Evolutionary conservation across 2,797 vertebrate species (phyloP).

Genomic region (Ammospiza maritima): DNA sequence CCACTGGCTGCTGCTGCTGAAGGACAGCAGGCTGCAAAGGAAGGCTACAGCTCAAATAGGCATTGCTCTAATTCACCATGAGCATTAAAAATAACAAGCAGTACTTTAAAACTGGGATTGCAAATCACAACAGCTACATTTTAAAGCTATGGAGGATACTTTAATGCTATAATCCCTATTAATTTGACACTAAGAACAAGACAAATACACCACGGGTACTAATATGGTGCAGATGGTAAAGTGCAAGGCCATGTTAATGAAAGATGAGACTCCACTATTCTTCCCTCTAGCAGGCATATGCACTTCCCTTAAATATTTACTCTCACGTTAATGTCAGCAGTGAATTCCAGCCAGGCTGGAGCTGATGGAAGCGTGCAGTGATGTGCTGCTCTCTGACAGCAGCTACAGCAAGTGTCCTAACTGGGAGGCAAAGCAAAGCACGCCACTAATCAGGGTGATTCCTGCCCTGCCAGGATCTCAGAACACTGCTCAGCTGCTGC

Average conservation of each 20-base stretch:
- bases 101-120: slow-evolving; percentile 26
- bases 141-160: slow-evolving; percentile 9
- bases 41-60: neutral
- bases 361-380: neutral
- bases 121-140: slow-evolving; percentile 40
- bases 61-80: slow-evolving; percentile 31
- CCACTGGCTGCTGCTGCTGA: neutral
- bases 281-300: neutral
- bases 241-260: neutral
- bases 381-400: neutral
- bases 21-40: neutral
- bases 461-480: neutral
- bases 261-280: neutral
- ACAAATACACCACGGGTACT: neutral
- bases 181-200: slow-evolving; percentile 36
- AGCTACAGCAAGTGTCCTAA: neutral
- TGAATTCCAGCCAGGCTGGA: neutral
- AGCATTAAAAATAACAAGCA: slow-evolving; percentile 48
- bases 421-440: neutral
- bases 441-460: neutral
- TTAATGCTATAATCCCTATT: slow-evolving; percentile 17
- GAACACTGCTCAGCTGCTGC: neutral
- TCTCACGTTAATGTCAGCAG: neutral
- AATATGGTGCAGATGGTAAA: slow-evolving; percentile 12
- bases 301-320: slow-evolving; percentile 15